A percentile compares a stretch with the other conserved stretches of the same genome.
These are phyloP conservation scores for Noctilio leporinus DNA, from an alignment of 2,113 vertebrate genomes.

Conservation along the genomic window DNA sequence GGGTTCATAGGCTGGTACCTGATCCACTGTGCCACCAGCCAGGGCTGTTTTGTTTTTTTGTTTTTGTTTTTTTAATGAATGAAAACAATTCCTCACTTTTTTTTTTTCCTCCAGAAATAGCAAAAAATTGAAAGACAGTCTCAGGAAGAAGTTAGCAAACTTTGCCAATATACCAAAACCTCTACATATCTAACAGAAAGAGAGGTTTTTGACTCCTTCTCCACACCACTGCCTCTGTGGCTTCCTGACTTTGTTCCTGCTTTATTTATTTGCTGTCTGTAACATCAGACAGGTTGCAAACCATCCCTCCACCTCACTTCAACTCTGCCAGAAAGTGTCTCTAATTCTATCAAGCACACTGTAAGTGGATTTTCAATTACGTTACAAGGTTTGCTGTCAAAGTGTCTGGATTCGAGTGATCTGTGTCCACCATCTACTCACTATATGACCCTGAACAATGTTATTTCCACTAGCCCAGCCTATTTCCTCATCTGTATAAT, in stretches of 20 bases:
- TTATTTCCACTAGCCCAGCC: neutral
- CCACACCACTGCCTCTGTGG: neutral
- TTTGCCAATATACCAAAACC: neutral
- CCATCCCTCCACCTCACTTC: neutral
- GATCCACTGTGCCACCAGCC: too few relatives aligned
- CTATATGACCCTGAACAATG: neutral
- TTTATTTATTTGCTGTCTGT: neutral
- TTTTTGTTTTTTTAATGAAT: neutral
- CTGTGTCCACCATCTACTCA: neutral
- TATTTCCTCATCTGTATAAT: neutral
- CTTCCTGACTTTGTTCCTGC: neutral
- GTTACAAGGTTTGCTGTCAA: neutral
- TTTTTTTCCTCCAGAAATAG: neutral
- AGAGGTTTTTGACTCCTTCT: neutral
- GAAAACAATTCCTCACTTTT: conserved; percentile 14
- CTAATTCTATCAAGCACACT: neutral
- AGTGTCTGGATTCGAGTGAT: neutral
- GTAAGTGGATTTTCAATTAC: neutral
- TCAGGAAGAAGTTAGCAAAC: neutral
- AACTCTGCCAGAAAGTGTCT: neutral
- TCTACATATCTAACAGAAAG: neutral
- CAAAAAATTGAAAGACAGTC: conserved; percentile 7
- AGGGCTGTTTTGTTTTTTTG: too few relatives aligned
- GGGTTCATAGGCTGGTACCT: too few relatives aligned
- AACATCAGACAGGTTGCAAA: neutral